Percentiles rank a stretch among this genome's conserved stretches.
Evolutionary conservation across 2,113 vertebrate genomes (phyloP).

Genomic region (Coturnix japonica): DNA sequence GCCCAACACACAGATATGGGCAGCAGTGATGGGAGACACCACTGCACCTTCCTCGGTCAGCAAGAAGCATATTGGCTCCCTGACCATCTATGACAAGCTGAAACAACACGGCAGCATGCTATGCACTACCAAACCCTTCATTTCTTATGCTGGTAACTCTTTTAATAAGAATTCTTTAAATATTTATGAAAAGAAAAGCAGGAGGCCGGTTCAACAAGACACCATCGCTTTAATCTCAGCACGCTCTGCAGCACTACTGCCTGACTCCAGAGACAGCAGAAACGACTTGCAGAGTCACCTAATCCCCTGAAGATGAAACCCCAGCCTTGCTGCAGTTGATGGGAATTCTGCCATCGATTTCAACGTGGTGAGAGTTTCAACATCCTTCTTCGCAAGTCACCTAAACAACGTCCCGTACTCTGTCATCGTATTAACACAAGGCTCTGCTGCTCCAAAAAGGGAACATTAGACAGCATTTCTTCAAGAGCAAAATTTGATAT

Average conservation of each 20-base stretch:
- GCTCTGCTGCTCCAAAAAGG: not conserved
- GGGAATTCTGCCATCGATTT: not conserved
- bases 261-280: not conserved
- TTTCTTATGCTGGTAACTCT: constrained; percentile 58
- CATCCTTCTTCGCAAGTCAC: not conserved
- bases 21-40: too few species aligned
- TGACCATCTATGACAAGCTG: not conserved
- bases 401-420: not conserved
- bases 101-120: not conserved
- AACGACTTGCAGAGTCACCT: not conserved
- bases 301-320: fast-evolving
- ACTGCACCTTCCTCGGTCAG: fast-evolving
- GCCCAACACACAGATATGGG: too few species aligned
- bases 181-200: constrained; percentile 63
- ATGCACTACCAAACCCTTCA: not conserved
- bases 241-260: not conserved
- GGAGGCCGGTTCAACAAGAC: constrained; percentile 40
- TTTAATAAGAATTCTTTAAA: constrained; percentile 76
- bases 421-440: fast-evolving
- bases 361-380: not conserved
- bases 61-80: fast-evolving
- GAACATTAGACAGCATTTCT: fast-evolving
- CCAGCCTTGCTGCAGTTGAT: not conserved
- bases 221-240: constrained; percentile 52
- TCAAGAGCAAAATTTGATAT: not conserved